Conservation (phyloP, 2,113 vertebrate genomes). For the Lucifuga dentata region DNA sequence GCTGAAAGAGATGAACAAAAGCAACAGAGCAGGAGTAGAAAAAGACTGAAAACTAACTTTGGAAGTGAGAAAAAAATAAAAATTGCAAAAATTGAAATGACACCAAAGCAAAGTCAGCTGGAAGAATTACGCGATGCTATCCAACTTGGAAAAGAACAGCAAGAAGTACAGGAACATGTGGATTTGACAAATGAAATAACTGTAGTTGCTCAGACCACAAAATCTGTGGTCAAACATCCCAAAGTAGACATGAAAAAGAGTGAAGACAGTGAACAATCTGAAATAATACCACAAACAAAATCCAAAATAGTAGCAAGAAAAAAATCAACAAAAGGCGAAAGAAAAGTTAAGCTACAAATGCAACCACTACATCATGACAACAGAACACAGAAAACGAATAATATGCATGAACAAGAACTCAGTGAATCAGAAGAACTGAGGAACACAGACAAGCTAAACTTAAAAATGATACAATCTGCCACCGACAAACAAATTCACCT, state of each 20-base stretch:
- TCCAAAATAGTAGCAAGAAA: not conserved
- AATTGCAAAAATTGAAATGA: not conserved
- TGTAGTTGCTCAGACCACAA: no score
- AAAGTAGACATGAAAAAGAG: no score
- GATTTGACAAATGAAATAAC: no score
- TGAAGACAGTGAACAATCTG: slow-evolving; percentile 12
- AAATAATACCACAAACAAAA: slow-evolving; percentile 10
- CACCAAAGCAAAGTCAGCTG: not conserved
- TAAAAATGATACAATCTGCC: not conserved
- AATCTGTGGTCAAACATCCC: no score
- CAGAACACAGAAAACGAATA: not conserved
- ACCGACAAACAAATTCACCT: not conserved
- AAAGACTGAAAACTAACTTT: not conserved
- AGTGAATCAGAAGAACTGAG: not conserved
- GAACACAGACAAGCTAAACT: slow-evolving; percentile 1
- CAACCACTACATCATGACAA: not conserved
- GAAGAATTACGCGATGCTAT: not conserved
- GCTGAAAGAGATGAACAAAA: not conserved
- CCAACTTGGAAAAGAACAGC: not conserved
- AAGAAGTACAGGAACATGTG: slow-evolving; percentile 5
- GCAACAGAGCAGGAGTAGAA: no score
- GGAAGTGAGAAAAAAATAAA: not conserved
- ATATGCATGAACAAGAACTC: not conserved
- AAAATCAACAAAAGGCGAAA: not conserved
- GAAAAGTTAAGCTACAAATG: not conserved